phyloP scores from a whole-genome alignment of 23 tunicate genomes.

The Ciona savignyi region DNA sequence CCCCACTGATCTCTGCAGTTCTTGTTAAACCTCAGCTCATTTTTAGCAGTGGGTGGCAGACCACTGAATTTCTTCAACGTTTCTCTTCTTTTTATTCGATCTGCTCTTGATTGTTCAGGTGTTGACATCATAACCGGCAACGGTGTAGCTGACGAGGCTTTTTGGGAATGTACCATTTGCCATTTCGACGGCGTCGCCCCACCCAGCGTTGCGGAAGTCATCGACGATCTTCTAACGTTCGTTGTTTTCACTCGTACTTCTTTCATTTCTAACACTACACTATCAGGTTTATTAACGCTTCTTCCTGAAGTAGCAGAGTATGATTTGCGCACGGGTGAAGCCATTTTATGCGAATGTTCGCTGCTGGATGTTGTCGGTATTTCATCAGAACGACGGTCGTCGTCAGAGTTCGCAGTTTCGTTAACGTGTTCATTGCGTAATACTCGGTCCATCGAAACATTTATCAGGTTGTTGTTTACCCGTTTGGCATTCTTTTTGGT shows the following conservation, averaged over 20 bases:
- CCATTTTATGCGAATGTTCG: not conserved
- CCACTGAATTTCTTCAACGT: not conserved
- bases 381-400: not conserved
- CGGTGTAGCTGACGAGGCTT: not conserved
- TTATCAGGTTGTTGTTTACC: not conserved
- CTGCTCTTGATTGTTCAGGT: not conserved
- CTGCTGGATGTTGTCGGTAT: not conserved
- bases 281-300: not conserved
- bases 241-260: not conserved
- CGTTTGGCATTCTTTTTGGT: not conserved
- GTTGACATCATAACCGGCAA: not conserved
- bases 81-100: not conserved
- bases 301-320: not conserved
- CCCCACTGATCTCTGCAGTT: conserved; percentile 82
- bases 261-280: not conserved
- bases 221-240: not conserved
- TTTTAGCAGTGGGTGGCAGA: not conserved
- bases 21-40: conserved; percentile 20
- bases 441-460: not conserved
- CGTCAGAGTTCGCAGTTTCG: not conserved
- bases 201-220: too few relatives aligned
- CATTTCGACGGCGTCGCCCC: conserved; percentile 5
- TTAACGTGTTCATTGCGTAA: not conserved
- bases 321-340: not conserved
- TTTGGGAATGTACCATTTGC: not conserved